Conservation (phyloP, 2,113 vertebrate genomes). For the Mobula birostris region DNA sequence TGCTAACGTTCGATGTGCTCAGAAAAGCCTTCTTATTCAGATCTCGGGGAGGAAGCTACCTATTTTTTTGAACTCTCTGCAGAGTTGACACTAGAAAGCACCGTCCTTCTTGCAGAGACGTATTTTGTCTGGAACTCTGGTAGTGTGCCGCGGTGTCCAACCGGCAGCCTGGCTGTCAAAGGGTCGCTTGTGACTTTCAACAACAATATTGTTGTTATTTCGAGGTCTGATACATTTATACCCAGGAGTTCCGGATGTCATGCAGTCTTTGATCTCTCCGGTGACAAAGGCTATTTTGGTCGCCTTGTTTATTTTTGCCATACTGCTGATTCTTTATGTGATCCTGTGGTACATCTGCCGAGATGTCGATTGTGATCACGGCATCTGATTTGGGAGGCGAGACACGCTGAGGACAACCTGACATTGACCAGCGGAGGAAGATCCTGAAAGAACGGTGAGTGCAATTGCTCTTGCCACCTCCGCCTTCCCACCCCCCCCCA, state of each 20-base stretch:
- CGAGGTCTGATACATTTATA: background rate
- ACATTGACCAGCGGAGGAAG: background rate
- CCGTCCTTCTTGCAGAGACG: background rate
- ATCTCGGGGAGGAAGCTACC: background rate
- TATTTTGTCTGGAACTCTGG: background rate
- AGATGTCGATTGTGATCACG: slow-evolving; percentile 94
- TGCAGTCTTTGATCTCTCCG: slow-evolving; percentile 92
- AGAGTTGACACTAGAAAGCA: background rate
- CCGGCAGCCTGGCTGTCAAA: background rate
- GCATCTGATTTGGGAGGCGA: slow-evolving; percentile 68
- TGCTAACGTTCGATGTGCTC: background rate
- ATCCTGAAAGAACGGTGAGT: slow-evolving; percentile 25
- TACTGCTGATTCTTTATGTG: slow-evolving; percentile 94
- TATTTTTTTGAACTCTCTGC: background rate
- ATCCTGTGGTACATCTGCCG: slow-evolving; percentile 98
- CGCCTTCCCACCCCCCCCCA: background rate
- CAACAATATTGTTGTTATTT: background rate
- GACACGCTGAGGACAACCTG: slow-evolving; percentile 38
- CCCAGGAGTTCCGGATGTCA: slow-evolving; percentile 64
- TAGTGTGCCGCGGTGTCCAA: background rate
- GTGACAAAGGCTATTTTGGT: slow-evolving; percentile 93
- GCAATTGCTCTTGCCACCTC: background rate
- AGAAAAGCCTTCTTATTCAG: background rate
- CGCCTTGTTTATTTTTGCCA: slow-evolving; percentile 93
- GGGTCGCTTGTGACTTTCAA: background rate